Evolutionary conservation across 2,113 vertebrate species (phyloP).

Genomic region (Meriones unguiculatus): DNA sequence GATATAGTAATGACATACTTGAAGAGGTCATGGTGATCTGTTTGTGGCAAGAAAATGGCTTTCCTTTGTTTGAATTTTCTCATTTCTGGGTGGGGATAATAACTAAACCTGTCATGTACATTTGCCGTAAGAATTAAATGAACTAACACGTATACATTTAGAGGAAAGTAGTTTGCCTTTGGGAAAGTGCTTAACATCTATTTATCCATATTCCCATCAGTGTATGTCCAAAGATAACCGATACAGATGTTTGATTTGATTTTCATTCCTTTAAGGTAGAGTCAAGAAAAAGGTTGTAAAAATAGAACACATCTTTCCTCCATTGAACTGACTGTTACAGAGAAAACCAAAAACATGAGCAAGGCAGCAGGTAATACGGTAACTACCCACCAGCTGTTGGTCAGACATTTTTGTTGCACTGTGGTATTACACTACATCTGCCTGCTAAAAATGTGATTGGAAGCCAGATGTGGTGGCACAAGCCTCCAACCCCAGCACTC

Average conservation of each 20-base stretch:
- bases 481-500: not conserved
- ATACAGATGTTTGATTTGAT: not conserved
- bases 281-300: not conserved
- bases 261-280: not conserved
- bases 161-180: constrained; percentile 2
- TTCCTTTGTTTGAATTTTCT: constrained; percentile 33
- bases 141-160: not conserved
- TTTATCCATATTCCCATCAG: not conserved
- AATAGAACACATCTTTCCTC: not conserved
- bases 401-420: not conserved
- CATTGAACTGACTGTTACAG: not conserved
- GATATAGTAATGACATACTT: not conserved
- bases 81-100: not conserved
- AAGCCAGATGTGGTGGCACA: not conserved
- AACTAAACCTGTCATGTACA: not conserved
- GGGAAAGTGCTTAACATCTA: not conserved
- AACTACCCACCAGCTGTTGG: not conserved
- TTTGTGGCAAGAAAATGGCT: not conserved
- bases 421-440: not conserved
- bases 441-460: constrained; percentile 12
- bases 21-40: not conserved
- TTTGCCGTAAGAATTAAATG: constrained; percentile 32
- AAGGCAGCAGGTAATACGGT: not conserved
- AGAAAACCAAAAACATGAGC: not conserved
- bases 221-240: not conserved